Evolutionary conservation across 2,113 vertebrate genomes (phyloP).

Genomic region (Corapipo altera): DNA sequence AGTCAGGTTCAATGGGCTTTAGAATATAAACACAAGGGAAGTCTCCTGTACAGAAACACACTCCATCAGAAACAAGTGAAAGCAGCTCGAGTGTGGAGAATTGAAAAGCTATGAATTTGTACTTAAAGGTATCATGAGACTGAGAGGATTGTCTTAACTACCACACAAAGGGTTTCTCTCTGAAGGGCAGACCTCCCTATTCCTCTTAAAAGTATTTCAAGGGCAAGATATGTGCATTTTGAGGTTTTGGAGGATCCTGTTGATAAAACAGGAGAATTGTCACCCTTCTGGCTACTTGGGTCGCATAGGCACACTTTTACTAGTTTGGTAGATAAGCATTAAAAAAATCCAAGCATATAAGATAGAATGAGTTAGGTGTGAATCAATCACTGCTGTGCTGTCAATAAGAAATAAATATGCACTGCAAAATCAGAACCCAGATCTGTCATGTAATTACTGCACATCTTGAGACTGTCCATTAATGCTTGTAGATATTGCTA

Average conservation of each 20-base stretch:
- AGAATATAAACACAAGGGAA: background rate
- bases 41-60: background rate
- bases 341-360: accelerated
- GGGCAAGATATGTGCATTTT: background rate
- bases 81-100: background rate
- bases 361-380: background rate
- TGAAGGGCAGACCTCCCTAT: background rate
- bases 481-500: background rate
- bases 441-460: background rate
- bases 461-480: background rate
- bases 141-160: background rate
- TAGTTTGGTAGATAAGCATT: background rate
- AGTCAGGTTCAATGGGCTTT: background rate
- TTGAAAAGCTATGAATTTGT: background rate
- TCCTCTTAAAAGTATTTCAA: background rate
- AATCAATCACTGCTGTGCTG: background rate
- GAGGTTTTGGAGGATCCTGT: background rate
- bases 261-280: background rate
- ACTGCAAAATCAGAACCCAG: background rate
- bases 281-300: background rate
- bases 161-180: background rate
- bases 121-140: background rate
- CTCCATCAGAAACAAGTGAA: background rate
- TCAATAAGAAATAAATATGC: background rate
- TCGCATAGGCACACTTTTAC: background rate